These are phyloP conservation scores for Crotophaga sulcirostris DNA, from an alignment of 2,113 vertebrate genomes.

Conservation along the genomic window DNA sequence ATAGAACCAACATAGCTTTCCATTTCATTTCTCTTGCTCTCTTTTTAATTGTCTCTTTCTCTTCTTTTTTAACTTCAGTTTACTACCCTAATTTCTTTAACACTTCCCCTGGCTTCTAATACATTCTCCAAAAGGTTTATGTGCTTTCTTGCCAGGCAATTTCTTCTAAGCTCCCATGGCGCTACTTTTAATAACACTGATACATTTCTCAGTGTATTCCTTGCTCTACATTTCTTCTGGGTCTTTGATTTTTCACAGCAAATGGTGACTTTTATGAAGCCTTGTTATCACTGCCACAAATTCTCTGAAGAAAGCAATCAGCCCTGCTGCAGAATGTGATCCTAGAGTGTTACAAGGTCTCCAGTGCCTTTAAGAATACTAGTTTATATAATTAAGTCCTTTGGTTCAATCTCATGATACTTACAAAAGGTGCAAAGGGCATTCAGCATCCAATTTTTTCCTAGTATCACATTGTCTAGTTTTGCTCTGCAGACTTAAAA, in stretches of 20 bases:
- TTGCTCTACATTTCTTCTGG: background rate
- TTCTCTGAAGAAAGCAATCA: background rate
- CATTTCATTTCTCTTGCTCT: background rate
- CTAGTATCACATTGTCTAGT: background rate
- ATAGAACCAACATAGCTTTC: background rate
- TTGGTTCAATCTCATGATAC: background rate
- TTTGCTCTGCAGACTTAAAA: background rate
- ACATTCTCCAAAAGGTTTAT: conserved; percentile 8
- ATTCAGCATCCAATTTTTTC: background rate
- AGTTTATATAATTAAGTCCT: background rate
- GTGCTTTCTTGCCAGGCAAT: conserved; percentile 13
- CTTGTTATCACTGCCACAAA: background rate
- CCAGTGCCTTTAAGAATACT: background rate
- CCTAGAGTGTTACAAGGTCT: background rate
- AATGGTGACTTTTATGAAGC: background rate
- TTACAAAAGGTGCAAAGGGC: background rate
- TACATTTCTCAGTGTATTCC: conserved; percentile 15
- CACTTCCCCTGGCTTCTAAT: conserved; percentile 33
- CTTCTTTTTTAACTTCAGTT: background rate
- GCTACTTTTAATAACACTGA: conserved; percentile 22
- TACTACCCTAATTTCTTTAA: conserved; percentile 59
- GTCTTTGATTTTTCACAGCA: background rate
- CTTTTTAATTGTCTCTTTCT: background rate
- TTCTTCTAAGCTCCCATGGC: background rate
- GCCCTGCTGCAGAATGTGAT: background rate